These are phyloP conservation scores for Meghimatium bilineatum DNA, from an alignment of 2,888 invertebrate genomes.

Conservation along the genomic window DNA sequence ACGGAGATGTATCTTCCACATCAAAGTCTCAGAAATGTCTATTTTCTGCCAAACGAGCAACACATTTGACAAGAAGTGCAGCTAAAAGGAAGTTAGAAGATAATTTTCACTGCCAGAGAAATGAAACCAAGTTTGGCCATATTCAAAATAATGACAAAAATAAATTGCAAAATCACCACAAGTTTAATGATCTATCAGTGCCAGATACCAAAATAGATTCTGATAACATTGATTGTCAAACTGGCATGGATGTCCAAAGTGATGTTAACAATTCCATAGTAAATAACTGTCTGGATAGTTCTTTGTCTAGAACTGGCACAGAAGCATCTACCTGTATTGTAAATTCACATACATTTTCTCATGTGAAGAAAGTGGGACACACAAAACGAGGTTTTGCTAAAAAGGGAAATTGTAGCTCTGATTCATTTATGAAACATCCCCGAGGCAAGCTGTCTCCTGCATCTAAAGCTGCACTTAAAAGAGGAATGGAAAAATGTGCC, in stretches of 20 bases:
- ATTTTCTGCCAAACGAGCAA: background rate
- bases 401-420: background rate
- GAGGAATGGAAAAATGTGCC: background rate
- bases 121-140: background rate
- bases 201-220: conserved; percentile 4
- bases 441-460: conserved; percentile 12
- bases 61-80: background rate
- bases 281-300: background rate
- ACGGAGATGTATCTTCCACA: background rate
- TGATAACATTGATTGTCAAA: background rate
- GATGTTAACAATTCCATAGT: background rate
- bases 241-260: background rate
- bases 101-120: background rate
- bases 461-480: conserved; percentile 1
- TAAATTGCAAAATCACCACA: background rate
- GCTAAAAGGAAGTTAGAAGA: background rate
- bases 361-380: background rate
- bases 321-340: background rate
- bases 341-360: background rate
- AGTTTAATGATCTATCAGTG: background rate
- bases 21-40: conserved; percentile 10
- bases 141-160: background rate
- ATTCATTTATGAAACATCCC: conserved; percentile 11
- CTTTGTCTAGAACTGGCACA: background rate
- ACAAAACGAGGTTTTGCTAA: conserved; percentile 40